A percentile compares a stretch with the other conserved stretches of the same genome.
These are phyloP conservation scores for Pocillopora grandis DNA, from an alignment of 92 coral and sea anemone species.

Conservation along the genomic window DNA sequence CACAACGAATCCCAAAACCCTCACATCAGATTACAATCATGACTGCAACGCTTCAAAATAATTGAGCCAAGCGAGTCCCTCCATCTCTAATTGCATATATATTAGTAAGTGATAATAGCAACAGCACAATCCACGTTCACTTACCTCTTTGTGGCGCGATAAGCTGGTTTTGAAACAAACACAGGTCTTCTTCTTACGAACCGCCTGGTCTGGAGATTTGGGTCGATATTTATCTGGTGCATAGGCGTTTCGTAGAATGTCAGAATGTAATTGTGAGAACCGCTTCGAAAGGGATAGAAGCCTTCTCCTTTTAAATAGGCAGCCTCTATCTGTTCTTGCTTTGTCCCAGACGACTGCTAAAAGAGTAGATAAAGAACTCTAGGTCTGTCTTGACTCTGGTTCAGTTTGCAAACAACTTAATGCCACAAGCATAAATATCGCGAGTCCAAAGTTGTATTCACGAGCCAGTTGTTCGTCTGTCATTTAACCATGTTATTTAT, in stretches of 20 bases:
- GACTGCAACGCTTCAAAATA: neutral
- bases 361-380: neutral
- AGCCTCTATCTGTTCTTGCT: constrained; percentile 15
- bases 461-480: too few species aligned
- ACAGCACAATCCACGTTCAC: neutral
- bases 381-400: too few species aligned
- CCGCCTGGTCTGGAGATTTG: neutral
- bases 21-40: too few species aligned
- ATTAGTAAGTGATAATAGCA: neutral
- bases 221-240: constrained; percentile 19
- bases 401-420: too few species aligned
- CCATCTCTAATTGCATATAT: neutral
- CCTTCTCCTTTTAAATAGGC: neutral
- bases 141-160: neutral
- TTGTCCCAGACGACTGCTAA: neutral
- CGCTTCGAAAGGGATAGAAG: neutral
- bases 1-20: too few species aligned
- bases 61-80: neutral
- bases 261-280: neutral
- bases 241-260: constrained; percentile 1
- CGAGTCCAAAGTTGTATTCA: too few species aligned
- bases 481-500: too few species aligned
- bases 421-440: too few species aligned
- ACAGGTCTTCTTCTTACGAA: constrained; percentile 4
- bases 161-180: neutral